Evolutionary conservation across 2,797 vertebrate genomes (phyloP), one percentile per base, ranked within the genome.

Genomic region (Cossypha polioptera): DNA sequence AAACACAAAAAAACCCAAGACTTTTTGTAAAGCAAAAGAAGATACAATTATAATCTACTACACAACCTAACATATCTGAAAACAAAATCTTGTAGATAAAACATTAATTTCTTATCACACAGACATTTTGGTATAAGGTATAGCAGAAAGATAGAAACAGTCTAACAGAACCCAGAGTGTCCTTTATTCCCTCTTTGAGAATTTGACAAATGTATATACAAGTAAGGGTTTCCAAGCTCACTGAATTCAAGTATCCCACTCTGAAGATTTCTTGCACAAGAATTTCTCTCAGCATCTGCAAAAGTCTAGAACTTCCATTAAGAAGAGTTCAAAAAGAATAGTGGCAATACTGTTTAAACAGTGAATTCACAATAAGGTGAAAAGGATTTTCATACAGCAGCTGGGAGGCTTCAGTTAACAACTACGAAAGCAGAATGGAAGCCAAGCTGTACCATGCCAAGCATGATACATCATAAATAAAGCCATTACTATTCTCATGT

Each of bases 1-100:
- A 96, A 96, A 92, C 69, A 92, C 66, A 94, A 91, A 51, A 36
- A 47, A 93, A 65, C 0, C 10, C 24, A 40, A 95, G 80, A 57
- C 36, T 68, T 91, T 42, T 72, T 96, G 72, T 50, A 90, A 86
- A 90, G 75, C 33, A 48, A 14, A 77, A 89, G 31, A 95, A 63
- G 24, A n/a, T 62, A 36, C 57, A 85, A 74, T 38, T 80, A 43
- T 22, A 65, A 95, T 67, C 79, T 82, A 75, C 17, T 65, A 65
- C 0, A 45, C 47, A 88, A 94, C 8, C 28, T 61, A 77, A 57
- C 22, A 26, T 5, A 77, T 45, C 55, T 67, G 67, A 94, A 94
- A 79, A 75, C 16, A 76, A 58, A 78, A 89, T 45, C 18, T 54
- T 43, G 9, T 17, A 57, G 54, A 77, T 22, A 82, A 62, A 57